phyloP scores from a whole-genome alignment of 2,888 invertebrate species.

The Pemphredon lugubris region DNA sequence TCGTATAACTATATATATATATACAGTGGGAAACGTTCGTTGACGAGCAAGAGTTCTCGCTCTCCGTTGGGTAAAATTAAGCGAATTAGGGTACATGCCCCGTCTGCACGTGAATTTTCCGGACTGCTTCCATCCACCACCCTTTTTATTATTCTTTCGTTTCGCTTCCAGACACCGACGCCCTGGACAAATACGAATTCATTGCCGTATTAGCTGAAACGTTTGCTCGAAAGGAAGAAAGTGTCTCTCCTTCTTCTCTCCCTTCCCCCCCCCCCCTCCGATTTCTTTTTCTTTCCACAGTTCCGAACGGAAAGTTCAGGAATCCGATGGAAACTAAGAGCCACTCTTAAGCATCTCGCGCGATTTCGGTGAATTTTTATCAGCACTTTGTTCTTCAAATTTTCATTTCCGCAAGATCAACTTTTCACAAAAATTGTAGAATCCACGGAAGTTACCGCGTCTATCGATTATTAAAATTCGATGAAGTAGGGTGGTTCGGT shows the following conservation, averaged over 20 bases:
- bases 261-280: conserved; percentile 6
- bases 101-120: conserved; percentile 58
- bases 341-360: conserved; percentile 15
- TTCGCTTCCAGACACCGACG: conserved; percentile 53
- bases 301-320: conserved; percentile 18
- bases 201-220: conserved; percentile 67
- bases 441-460: not conserved
- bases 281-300: conserved; percentile 5
- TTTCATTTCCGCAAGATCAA: conserved; percentile 18
- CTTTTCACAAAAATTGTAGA: conserved; percentile 10
- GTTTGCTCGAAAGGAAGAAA: conserved; percentile 47
- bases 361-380: conserved; percentile 50
- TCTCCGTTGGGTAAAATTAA: conserved; percentile 54
- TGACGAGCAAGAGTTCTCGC: conserved; percentile 38
- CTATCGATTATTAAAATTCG: not conserved
- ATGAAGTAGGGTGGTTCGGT: too few relatives aligned
- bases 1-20: conserved; percentile 19
- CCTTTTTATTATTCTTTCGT: conserved; percentile 41
- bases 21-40: conserved; percentile 29
- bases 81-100: conserved; percentile 50
- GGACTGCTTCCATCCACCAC: conserved; percentile 1
- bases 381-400: conserved; percentile 25
- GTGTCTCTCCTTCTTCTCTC: conserved; percentile 22
- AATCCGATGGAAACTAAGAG: conserved; percentile 39
- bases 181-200: conserved; percentile 72